A percentile compares a stretch with the other conserved stretches of the same genome.
Conservation (phyloP, 2,797 vertebrate genomes). For the Sebastes cheni region DNA sequence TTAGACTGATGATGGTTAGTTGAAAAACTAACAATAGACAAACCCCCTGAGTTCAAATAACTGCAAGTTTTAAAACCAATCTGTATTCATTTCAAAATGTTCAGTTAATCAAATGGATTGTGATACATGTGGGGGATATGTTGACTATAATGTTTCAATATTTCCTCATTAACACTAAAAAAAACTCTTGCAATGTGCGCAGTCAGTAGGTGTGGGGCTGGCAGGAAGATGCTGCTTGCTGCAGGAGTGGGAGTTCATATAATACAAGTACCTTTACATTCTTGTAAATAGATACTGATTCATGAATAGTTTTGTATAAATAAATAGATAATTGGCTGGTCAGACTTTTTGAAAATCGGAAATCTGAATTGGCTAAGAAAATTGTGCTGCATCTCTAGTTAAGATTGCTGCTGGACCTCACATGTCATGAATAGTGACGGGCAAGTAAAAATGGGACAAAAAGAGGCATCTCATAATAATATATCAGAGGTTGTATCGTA, state of each 20-base stretch:
- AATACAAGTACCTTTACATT: too few species aligned
- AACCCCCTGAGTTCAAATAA: not conserved
- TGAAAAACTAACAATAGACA: not conserved
- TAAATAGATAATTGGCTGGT: too few species aligned
- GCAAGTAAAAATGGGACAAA: not conserved
- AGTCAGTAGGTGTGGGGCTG: too few species aligned
- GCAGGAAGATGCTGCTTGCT: too few species aligned
- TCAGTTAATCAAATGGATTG: not conserved
- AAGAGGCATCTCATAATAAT: too few species aligned
- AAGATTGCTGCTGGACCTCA: not conserved
- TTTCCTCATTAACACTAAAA: not conserved
- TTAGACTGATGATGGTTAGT: not conserved
- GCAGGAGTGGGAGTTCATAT: too few species aligned
- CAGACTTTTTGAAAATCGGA: too few species aligned
- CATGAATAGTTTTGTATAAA: too few species aligned
- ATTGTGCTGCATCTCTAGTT: not conserved
- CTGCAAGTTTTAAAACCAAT: not conserved
- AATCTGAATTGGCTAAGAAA: too few species aligned
- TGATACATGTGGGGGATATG: not conserved
- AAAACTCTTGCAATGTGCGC: not conserved
- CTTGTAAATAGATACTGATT: too few species aligned
- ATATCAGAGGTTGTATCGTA: not conserved
- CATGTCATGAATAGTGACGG: not conserved
- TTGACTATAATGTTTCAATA: not conserved
- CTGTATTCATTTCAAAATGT: not conserved